Conservation (phyloP, 2,797 vertebrate genomes). For the Coluber constrictor region DNA sequence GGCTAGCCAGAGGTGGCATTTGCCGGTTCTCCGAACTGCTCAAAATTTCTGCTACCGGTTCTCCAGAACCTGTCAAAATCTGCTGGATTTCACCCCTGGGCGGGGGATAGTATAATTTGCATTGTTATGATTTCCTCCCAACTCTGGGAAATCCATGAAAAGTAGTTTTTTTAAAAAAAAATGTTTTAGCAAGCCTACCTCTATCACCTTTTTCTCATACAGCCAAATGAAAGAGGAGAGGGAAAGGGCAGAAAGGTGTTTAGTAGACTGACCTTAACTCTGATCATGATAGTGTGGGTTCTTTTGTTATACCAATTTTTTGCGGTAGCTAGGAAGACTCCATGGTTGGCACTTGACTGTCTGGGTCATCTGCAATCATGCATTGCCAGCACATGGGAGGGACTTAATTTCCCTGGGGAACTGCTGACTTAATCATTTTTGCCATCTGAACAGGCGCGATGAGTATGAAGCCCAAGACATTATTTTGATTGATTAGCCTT, state of each 20-base stretch:
- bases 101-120: neutral
- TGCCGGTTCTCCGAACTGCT: too few species aligned
- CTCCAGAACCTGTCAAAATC: too few species aligned
- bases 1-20: too few species aligned
- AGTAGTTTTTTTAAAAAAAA: neutral
- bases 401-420: neutral
- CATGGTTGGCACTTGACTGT: neutral
- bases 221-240: neutral
- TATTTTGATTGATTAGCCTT: neutral
- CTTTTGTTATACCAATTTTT: neutral
- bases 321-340: neutral
- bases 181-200: neutral
- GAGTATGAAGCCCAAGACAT: neutral
- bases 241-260: neutral
- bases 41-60: too few species aligned
- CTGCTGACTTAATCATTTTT: neutral
- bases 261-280: neutral
- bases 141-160: neutral
- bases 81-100: too few species aligned
- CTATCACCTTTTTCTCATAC: neutral
- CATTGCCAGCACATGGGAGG: neutral
- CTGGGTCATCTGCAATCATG: neutral
- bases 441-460: neutral
- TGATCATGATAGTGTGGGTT: neutral
- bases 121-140: neutral